Base-by-base conservation (phyloP, 2,888 invertebrate genomes). In the Heliconius ethilla region DNA sequence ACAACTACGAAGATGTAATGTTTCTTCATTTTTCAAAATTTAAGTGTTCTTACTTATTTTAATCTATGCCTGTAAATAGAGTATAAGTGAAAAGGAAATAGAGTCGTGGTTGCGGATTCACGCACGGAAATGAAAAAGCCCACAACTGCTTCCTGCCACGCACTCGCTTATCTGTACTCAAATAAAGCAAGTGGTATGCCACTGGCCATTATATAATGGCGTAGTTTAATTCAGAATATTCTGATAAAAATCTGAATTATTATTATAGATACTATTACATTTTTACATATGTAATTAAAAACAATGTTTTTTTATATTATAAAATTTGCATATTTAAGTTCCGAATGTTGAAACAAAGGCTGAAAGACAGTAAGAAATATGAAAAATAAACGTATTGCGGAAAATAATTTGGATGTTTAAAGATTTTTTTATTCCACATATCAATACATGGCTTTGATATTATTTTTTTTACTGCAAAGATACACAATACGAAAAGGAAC, bases 71-170 rank as follows among this genome's bases (percentile, higher is more conserved):
- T 40, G 40, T 37, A 25, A 27, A 89, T 85, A 86, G 86, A 86
- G 86, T 87, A 86, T 87, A 85, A 85, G 82, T 77, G 81, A 83
- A 84, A 85, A 89, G 89, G 87, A 89, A 88, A 87, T 89, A 88
- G 88, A 80, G 80, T 78, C 69, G 80, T 77, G 81, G 78, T 75
- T 77, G 77, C 70, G 77, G 75, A 72, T 77, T 80, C 82, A 82
- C 82, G 79, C 80, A 81, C 76, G 80, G 78, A 79, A 75, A 74
- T 80, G 76, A 78, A 78, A 75, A 72, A 78, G 62, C 73, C 78
- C 73, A 75, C 75, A 79, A 74, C 70, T 70, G 76, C 70, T 79
- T 78, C 77, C 77, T 75, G 25, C 33, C 75, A 75, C 78, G 78
- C 55, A 70, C 67, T 29, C 67, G 33, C 75, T 70, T 79, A 72